Evolutionary conservation across 2,113 vertebrate species (phyloP).

Genomic region (Tachycineta bicolor): DNA sequence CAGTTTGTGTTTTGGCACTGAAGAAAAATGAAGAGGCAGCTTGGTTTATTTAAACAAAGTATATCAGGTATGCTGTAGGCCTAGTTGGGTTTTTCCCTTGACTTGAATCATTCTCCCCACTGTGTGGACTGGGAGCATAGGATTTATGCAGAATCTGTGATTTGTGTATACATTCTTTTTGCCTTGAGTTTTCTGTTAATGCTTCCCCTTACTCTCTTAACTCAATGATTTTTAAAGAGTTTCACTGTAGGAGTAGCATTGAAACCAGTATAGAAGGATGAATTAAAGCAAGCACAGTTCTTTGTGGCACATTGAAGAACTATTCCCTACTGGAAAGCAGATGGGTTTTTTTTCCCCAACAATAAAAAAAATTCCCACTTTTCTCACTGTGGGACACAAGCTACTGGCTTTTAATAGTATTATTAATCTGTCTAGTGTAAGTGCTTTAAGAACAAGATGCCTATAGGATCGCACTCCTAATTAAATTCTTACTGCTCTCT

Average conservation of each 20-base stretch:
- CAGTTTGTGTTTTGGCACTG: not conserved
- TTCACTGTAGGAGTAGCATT: not conserved
- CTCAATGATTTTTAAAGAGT: not conserved
- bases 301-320: not conserved
- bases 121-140: not conserved
- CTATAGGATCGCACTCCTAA: not conserved
- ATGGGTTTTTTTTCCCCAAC: not conserved
- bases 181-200: not conserved
- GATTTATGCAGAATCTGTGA: not conserved
- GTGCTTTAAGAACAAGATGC: not conserved
- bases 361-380: not conserved
- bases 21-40: not conserved
- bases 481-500: conserved; percentile 1
- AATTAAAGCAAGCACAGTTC: not conserved
- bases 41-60: not conserved
- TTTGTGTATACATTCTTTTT: not conserved
- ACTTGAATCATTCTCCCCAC: not conserved
- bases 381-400: not conserved
- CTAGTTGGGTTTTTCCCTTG: not conserved
- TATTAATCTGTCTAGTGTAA: not conserved
- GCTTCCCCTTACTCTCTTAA: not conserved
- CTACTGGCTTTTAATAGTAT: conserved; percentile 36
- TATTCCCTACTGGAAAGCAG: not conserved
- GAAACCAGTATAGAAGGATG: not conserved
- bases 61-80: not conserved